These are phyloP conservation scores for Folsomia manolachei DNA, from an alignment of 2,888 invertebrate species.

Conservation along the genomic window DNA sequence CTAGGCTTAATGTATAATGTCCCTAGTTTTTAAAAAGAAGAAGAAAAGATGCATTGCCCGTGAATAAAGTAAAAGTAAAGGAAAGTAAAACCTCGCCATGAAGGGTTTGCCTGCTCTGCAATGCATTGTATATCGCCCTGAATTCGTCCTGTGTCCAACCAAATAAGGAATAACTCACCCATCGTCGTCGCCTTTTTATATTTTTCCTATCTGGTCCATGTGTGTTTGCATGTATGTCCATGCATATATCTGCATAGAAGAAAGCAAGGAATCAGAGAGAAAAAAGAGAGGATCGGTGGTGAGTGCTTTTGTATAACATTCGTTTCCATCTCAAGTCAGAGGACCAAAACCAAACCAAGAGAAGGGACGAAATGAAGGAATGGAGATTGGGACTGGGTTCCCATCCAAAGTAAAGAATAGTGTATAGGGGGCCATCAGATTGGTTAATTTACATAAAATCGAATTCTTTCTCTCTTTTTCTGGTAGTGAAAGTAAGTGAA, in stretches of 20 bases:
- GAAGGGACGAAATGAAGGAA: not conserved
- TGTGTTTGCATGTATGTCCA: too few relatives aligned
- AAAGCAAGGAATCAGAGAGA: too few relatives aligned
- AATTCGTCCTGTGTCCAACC: constrained; percentile 30
- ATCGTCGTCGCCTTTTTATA: not conserved
- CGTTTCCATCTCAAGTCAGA: constrained; percentile 15
- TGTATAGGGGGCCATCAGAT: constrained; percentile 45
- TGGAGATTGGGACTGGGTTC: constrained; percentile 9
- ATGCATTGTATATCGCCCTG: too few relatives aligned
- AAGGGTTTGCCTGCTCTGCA: too few relatives aligned
- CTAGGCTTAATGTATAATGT: not conserved
- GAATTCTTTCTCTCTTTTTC: constrained; percentile 35
- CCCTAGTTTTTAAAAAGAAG: constrained; percentile 14
- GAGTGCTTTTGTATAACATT: constrained; percentile 13
- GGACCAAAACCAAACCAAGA: constrained; percentile 1
- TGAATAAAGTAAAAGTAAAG: not conserved
- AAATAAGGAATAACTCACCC: constrained; percentile 28
- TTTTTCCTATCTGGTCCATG: constrained; percentile 9
- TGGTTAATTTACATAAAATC: constrained; percentile 49
- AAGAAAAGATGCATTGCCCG: constrained; percentile 21
- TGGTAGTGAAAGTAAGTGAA: constrained; percentile 14
- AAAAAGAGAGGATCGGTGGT: constrained; percentile 3
- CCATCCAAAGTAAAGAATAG: constrained; percentile 41
- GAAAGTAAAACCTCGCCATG: too few relatives aligned
- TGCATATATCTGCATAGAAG: constrained; percentile 18